Conservation (phyloP, 2,888 invertebrate species). For the Encarsia formosa region DNA sequence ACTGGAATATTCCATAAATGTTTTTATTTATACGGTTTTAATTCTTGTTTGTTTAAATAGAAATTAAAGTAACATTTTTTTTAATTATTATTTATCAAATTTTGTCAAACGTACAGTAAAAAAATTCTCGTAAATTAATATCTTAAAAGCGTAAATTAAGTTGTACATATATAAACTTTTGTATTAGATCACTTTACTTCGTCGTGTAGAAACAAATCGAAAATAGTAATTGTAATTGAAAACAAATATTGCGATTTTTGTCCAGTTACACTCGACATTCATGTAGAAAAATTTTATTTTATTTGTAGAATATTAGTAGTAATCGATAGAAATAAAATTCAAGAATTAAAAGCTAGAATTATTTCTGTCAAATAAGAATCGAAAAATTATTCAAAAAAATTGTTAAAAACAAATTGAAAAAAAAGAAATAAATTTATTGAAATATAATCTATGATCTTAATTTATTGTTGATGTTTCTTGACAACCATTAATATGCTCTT, state of each 20-base stretch:
- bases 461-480: no score
- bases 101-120: no score
- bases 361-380: conserved; percentile 11
- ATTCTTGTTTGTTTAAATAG: no score
- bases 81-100: no score
- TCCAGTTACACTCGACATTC: conserved; percentile 9
- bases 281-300: conserved; percentile 22
- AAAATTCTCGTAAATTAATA: no score
- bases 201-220: conserved; percentile 9
- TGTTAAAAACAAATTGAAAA: conserved; percentile 14
- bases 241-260: conserved; percentile 12
- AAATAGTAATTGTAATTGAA: background rate
- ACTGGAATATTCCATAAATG: no score
- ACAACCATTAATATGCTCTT: no score
- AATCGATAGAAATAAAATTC: no score
- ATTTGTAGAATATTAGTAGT: conserved; percentile 20
- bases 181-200: conserved; percentile 16
- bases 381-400: conserved; percentile 10
- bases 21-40: no score
- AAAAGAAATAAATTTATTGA: conserved; percentile 9
- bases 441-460: no score
- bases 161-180: conserved; percentile 24
- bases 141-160: conserved; percentile 1
- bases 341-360: conserved; percentile 7
- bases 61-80: no score